A percentile compares a stretch with the other conserved stretches of the same genome.
Conservation (phyloP, 1,140 invertebrate species). For the Listronotus bonariensis region DNA sequence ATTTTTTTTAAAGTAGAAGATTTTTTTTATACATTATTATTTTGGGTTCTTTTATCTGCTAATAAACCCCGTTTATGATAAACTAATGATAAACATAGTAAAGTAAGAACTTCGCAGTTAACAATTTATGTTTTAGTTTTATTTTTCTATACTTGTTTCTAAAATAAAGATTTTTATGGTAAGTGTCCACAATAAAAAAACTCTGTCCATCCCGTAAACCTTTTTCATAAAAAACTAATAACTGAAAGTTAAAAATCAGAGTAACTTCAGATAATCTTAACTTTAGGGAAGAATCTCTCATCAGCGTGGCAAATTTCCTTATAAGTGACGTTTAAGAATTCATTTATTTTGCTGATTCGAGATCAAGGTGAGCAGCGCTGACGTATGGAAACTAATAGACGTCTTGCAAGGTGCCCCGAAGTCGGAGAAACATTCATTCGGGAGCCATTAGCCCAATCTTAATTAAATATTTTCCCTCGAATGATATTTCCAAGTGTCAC, state of each 20-base stretch:
- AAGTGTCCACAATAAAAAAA: too few relatives aligned
- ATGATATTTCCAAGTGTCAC: conserved; percentile 37
- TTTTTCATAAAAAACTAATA: too few relatives aligned
- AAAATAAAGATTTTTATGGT: too few relatives aligned
- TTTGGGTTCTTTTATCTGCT: too few relatives aligned
- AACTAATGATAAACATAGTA: too few relatives aligned
- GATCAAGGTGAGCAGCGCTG: conserved; percentile 19
- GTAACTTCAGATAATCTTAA: neutral
- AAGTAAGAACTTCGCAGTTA: too few relatives aligned
- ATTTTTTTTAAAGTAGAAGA: too few relatives aligned
- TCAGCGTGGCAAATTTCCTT: conserved; percentile 19
- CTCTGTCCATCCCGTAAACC: too few relatives aligned
- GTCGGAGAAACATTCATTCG: conserved; percentile 30
- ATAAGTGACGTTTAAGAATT: conserved; percentile 29
- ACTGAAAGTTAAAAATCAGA: neutral
- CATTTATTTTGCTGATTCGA: conserved; percentile 35
- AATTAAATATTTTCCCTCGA: conserved; percentile 35
- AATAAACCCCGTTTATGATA: too few relatives aligned
- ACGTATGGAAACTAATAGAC: conserved; percentile 38
- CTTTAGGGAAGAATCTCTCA: conserved; percentile 7
- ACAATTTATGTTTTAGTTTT: too few relatives aligned
- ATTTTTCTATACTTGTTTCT: too few relatives aligned
- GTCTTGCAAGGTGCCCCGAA: conserved; percentile 26
- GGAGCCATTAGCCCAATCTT: conserved; percentile 37
- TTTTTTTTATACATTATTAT: too few relatives aligned